Percentiles rank a stretch among this genome's conserved stretches.
Evolutionary conservation across 2,797 vertebrate genomes (phyloP).

Genomic region (Mormyrus proboscirostris): DNA sequence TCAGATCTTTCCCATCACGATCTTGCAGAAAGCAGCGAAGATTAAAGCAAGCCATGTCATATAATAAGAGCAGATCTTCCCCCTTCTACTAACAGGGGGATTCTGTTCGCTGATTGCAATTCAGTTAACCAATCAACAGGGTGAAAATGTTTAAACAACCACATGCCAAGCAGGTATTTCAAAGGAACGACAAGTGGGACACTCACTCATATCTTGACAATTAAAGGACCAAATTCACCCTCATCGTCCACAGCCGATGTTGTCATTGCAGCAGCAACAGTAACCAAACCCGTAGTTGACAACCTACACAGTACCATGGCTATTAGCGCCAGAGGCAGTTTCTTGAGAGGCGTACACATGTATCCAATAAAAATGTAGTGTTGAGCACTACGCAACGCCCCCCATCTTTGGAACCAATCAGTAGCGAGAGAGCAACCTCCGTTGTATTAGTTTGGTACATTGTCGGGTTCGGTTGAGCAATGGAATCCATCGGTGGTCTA

Average conservation of each 20-base stretch:
- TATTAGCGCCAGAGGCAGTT: slow-evolving; percentile 50
- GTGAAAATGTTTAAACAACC: background rate
- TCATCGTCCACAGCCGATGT: slow-evolving; percentile 52
- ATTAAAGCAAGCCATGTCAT: background rate
- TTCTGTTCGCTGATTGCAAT: background rate
- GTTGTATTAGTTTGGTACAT: slow-evolving; percentile 8
- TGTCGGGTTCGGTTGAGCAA: slow-evolving; percentile 19
- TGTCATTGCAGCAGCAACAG: slow-evolving; percentile 61
- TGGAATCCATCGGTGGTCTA: slow-evolving; percentile 6
- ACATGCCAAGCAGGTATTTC: background rate
- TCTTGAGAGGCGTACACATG: slow-evolving; percentile 42
- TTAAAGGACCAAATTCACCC: slow-evolving; percentile 42
- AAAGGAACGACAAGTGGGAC: slow-evolving; percentile 25
- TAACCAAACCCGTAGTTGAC: slow-evolving; percentile 57
- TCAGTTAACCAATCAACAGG: slow-evolving; percentile 6
- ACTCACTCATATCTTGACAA: slow-evolving; percentile 53
- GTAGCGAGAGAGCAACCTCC: background rate
- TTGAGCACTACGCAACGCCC: slow-evolving; percentile 32
- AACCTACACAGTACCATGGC: slow-evolving; percentile 43
- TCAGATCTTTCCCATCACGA: background rate
- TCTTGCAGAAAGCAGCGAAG: background rate
- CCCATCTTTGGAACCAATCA: slow-evolving; percentile 45
- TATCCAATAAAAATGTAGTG: slow-evolving; percentile 43
- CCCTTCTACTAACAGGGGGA: background rate
- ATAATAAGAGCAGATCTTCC: background rate